Percentiles rank a stretch among this genome's conserved stretches.
These are phyloP conservation scores for Pelecanoides urinatrix DNA, from an alignment of 2,113 vertebrate species.

Conservation along the genomic window DNA sequence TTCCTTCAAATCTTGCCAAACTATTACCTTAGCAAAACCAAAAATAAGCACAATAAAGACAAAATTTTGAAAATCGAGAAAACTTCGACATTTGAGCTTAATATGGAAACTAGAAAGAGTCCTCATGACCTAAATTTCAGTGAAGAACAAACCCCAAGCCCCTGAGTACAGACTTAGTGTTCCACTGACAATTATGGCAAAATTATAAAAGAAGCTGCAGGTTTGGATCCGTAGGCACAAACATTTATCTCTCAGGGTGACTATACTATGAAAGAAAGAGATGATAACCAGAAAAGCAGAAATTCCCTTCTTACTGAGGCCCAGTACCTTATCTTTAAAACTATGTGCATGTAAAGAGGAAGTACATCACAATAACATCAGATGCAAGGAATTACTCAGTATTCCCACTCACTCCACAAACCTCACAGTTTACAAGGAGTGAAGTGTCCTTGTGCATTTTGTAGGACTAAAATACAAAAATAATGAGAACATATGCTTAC, in stretches of 20 bases:
- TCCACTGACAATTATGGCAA: background rate
- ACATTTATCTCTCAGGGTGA: background rate
- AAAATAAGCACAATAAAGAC: background rate
- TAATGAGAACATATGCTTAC: background rate
- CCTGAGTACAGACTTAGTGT: background rate
- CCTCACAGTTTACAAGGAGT: background rate
- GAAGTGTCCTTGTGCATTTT: background rate
- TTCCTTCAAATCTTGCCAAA: background rate
- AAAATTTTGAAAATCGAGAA: background rate
- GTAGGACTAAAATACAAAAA: background rate
- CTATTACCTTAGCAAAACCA: background rate
- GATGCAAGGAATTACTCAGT: background rate
- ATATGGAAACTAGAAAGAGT: background rate
- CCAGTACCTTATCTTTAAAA: background rate
- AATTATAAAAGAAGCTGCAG: background rate
- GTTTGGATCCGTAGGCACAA: background rate
- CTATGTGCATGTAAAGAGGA: background rate
- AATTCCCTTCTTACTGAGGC: background rate
- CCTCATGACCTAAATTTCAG: background rate
- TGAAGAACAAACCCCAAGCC: background rate
- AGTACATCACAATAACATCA: background rate
- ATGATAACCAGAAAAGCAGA: background rate
- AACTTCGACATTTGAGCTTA: background rate
- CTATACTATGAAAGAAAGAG: background rate
- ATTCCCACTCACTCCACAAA: background rate